Conservation (phyloP, 2,113 vertebrate species). For the Isichthys henryi region DNA sequence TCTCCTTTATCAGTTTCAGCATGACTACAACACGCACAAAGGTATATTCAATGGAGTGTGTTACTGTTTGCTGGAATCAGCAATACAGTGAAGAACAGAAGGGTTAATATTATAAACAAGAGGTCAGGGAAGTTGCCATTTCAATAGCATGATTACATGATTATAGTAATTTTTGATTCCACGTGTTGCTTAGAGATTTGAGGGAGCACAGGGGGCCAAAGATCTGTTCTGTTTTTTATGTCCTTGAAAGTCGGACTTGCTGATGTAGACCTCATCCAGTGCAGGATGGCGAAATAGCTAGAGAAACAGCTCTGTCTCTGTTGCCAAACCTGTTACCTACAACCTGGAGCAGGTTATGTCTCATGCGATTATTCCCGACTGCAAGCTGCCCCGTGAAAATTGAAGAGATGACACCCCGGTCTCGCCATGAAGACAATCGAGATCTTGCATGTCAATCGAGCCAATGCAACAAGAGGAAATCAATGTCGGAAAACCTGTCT, state of each 20-base stretch:
- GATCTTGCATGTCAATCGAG: constrained; percentile 7
- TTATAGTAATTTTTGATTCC: not conserved
- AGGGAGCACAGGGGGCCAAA: not conserved
- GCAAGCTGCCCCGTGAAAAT: not conserved
- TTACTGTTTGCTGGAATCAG: not conserved
- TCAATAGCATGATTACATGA: not conserved
- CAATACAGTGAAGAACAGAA: not conserved
- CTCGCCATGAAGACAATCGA: not conserved
- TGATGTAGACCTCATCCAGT: not conserved
- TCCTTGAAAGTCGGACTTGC: not conserved
- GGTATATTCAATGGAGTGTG: not conserved
- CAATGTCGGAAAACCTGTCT: constrained; percentile 7
- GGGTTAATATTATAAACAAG: not conserved
- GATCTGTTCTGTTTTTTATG: not conserved
- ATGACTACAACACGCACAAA: not conserved
- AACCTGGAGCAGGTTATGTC: not conserved
- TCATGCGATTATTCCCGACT: not conserved
- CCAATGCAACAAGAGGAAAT: not conserved
- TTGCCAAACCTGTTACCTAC: not conserved
- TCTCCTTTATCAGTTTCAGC: not conserved
- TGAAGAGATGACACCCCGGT: not conserved
- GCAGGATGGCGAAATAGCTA: not conserved
- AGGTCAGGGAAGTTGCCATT: not conserved
- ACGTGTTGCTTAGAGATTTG: not conserved
- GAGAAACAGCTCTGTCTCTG: not conserved